Percentiles rank a stretch among this genome's conserved stretches.
Evolutionary conservation across 2,113 vertebrate genomes (phyloP).

Genomic region (Sorex araneus): DNA sequence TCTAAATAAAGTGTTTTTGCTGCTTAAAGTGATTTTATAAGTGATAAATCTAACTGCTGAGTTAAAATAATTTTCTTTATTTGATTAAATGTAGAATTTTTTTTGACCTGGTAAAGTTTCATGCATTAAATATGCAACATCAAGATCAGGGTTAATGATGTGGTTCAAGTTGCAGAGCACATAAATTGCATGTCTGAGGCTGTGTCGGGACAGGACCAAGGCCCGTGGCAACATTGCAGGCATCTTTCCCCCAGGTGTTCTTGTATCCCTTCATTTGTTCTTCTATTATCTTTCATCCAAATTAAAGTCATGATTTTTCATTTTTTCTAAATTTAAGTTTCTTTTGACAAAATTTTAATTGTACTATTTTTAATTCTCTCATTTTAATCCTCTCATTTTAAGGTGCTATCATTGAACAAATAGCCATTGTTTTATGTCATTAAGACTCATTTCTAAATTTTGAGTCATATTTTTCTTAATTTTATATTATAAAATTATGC

Average conservation of each 20-base stretch:
- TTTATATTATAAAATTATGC: not conserved
- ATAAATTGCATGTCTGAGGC: too few relatives aligned
- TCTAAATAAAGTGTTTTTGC: too few relatives aligned
- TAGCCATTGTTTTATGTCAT: not conserved
- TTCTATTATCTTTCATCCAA: not conserved
- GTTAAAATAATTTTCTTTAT: not conserved
- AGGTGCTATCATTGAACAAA: not conserved
- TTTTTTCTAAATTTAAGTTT: not conserved
- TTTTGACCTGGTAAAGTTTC: too few relatives aligned
- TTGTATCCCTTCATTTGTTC: not conserved
- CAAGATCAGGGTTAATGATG: too few relatives aligned
- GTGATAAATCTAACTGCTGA: not conserved
- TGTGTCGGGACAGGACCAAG: too few relatives aligned
- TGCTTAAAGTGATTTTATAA: not conserved
- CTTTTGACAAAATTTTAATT: not conserved
- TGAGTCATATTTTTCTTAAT: not conserved
- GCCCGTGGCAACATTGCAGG: not conserved
- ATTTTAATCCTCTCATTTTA: not conserved
- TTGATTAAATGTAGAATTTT: too few relatives aligned
- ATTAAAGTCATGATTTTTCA: not conserved
- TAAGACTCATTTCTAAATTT: conserved; percentile 7
- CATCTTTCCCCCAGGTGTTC: not conserved
- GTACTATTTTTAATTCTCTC: not conserved
- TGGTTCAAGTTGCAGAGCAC: too few relatives aligned
- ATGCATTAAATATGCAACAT: too few relatives aligned